These are phyloP conservation scores for Ahaetulla prasina DNA, from an alignment of 2,113 vertebrate genomes.

Conservation along the genomic window DNA sequence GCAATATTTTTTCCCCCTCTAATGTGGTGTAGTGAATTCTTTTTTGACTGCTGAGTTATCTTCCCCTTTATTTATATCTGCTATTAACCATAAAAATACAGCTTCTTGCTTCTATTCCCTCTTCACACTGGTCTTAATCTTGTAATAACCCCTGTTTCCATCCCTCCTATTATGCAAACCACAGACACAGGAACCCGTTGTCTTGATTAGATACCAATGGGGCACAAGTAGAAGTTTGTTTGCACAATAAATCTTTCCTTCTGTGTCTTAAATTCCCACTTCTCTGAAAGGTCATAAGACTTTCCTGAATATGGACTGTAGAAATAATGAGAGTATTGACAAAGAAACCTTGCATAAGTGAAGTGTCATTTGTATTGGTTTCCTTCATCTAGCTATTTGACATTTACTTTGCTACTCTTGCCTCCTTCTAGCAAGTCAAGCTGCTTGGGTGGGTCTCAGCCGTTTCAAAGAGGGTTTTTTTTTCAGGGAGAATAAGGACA, in stretches of 20 bases:
- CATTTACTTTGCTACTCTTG: neutral
- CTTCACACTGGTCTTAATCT: neutral
- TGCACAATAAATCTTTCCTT: neutral
- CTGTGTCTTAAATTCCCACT: neutral
- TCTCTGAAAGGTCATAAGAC: neutral
- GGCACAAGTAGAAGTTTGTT: neutral
- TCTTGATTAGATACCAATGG: neutral
- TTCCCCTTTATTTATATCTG: neutral
- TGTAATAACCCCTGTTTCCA: neutral
- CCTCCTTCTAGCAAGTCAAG: too few species aligned
- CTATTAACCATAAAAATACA: neutral
- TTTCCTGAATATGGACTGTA: neutral
- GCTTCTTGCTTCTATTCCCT: neutral
- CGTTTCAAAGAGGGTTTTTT: neutral
- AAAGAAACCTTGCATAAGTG: neutral
- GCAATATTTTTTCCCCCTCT: neutral
- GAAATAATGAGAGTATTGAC: neutral
- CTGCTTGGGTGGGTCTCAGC: neutral
- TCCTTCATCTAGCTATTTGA: neutral
- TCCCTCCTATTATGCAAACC: neutral
- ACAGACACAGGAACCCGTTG: neutral
- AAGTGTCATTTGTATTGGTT: neutral
- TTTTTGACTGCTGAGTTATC: neutral
- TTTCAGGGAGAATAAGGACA: neutral
- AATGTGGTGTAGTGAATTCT: rapidly evolving